A percentile compares a stretch with the other conserved stretches of the same genome.
These are phyloP conservation scores for Mesochorus sp. DNA, from an alignment of 2,888 invertebrate species.

Conservation along the genomic window DNA sequence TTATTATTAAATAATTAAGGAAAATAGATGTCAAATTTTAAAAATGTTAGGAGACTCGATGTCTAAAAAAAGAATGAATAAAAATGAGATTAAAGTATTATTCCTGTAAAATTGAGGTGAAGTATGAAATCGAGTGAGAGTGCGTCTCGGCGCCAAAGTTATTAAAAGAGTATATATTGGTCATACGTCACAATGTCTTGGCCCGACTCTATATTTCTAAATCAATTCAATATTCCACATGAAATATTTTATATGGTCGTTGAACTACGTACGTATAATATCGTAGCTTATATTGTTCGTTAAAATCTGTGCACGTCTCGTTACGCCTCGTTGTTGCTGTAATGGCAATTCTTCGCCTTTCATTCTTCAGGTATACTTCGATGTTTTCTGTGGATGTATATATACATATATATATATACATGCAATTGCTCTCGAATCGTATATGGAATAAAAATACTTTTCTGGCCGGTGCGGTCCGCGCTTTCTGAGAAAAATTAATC, in stretches of 20 bases:
- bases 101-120: too few relatives aligned
- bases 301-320: neutral
- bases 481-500: constrained; percentile 3
- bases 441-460: constrained; percentile 24
- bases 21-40: too few relatives aligned
- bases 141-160: too few relatives aligned
- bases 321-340: constrained; percentile 23
- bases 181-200: too few relatives aligned
- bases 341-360: constrained; percentile 22
- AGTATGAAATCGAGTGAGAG: too few relatives aligned
- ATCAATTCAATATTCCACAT: neutral
- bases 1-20: too few relatives aligned
- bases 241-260: neutral
- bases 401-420: neutral
- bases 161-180: too few relatives aligned
- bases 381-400: neutral
- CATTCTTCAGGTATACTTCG: neutral
- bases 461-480: neutral
- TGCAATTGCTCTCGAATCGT: neutral
- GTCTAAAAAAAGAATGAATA: too few relatives aligned
- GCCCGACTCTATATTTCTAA: too few relatives aligned
- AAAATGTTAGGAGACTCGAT: too few relatives aligned
- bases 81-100: too few relatives aligned
- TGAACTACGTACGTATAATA: neutral
- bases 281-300: neutral